A percentile compares a stretch with the other conserved stretches of the same genome.
Conservation (phyloP, 2,113 vertebrate genomes). For the Sinocyclocheilus anshuiensis region DNA sequence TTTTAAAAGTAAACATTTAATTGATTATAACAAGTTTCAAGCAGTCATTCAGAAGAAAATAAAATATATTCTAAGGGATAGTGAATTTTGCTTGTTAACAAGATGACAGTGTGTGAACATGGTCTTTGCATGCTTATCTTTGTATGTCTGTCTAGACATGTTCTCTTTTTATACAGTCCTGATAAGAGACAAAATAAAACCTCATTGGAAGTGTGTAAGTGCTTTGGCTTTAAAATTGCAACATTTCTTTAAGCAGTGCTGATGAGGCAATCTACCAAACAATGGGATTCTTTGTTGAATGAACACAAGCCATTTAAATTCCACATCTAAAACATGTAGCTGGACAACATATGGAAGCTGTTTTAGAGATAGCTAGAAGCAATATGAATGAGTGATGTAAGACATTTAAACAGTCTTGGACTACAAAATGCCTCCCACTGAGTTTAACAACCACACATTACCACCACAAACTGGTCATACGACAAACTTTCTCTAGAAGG, state of each 20-base stretch:
- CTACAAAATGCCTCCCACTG: not conserved
- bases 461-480: not conserved
- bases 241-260: not conserved
- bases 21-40: no score
- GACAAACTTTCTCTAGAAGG: not conserved
- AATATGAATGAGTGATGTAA: slow-evolving; percentile 3
- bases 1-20: not conserved
- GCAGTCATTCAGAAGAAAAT: not conserved
- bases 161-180: not conserved
- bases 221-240: not conserved
- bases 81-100: not conserved
- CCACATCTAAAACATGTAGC: not conserved
- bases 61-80: not conserved
- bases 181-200: not conserved
- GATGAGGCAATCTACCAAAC: slow-evolving; percentile 4
- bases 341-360: slow-evolving; percentile 38
- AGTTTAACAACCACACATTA: not conserved
- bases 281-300: slow-evolving; percentile 21
- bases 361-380: slow-evolving; percentile 36
- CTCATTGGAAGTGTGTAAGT: not conserved
- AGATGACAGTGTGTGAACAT: not conserved
- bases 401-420: slow-evolving; percentile 8
- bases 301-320: slow-evolving; percentile 1
- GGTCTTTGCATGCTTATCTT: not conserved
- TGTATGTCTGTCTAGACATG: not conserved